phyloP scores from a whole-genome alignment of 1,140 invertebrate genomes.

The Glossosoma conforme region DNA sequence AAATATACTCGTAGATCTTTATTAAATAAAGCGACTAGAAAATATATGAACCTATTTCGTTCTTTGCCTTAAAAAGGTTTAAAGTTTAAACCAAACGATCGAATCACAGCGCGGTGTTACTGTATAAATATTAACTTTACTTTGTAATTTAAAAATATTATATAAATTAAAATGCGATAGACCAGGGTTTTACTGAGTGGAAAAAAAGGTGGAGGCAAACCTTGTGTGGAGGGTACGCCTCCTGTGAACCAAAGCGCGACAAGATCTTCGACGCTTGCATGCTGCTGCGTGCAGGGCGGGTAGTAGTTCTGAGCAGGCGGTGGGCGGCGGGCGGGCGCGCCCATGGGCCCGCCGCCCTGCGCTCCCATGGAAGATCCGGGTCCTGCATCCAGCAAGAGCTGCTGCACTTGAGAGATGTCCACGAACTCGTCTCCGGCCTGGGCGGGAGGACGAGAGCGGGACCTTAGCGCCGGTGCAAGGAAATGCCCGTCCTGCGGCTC shows the following conservation, averaged over 20 bases:
- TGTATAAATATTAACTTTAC: no score
- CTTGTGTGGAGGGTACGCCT: conserved; percentile 34
- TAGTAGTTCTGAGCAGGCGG: conserved; percentile 29
- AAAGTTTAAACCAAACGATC: no score
- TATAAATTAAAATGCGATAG: no score
- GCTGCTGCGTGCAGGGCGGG: conserved; percentile 37
- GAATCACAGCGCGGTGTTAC: no score
- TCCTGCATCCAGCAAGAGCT: conserved; percentile 50
- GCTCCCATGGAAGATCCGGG: conserved; percentile 39
- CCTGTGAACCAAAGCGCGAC: conserved; percentile 44
- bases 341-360: conserved; percentile 33
- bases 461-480: conserved; percentile 7
- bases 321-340: conserved; percentile 42
- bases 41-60: no score
- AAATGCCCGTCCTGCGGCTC: conserved; percentile 24
- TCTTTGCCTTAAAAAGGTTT: no score
- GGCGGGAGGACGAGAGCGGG: conserved; percentile 8
- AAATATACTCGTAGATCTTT: no score
- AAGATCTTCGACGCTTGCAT: conserved; percentile 37
- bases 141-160: no score
- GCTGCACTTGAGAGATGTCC: conserved; percentile 57
- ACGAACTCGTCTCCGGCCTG: conserved; percentile 50
- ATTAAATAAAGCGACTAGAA: no score
- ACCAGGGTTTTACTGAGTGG: no score
- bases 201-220: conserved; percentile 13